Base-by-base conservation (phyloP, 2,797 vertebrate species). In the Spea hammondii region DNA sequence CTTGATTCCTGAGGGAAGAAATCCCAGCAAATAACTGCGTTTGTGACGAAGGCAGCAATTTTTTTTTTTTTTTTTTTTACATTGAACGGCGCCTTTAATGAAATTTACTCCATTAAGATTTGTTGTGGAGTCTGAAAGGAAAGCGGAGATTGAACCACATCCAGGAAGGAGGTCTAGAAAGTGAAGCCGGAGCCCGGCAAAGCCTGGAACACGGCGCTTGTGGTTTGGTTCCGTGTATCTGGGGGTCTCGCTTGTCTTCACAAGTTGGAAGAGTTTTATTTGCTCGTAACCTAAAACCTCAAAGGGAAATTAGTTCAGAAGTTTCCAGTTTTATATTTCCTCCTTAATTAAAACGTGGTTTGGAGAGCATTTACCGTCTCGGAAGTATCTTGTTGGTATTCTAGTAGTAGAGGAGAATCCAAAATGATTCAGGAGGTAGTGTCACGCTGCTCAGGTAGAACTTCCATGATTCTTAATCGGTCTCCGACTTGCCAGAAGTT, bases 161-260 rank as follows among this genome's bases (percentile, higher is more conserved):
- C 80, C 66, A 76, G 76, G 55, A 51, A 54, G 17, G 46, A 77
- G 57, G 47, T 44, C 13, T 51, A 60, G 54, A 47, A 77, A 32
- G 14, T 48, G 68, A 79, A 78, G 72, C 65, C 6, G 49, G 65
- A 82, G 62, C 55, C 65, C 70, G 17, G 53, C 11, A 7, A 53
- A 46, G 54, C 55, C 71, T 59, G 48, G 55, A 55, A n/a, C 64
- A 17, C 62, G 32, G 12, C 47, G 64, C 47, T 66, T 64, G 48
- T 32, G 77, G 81, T 72, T 75, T 17, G 17, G 32, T 60, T 76
- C 55, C 72, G 72, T 72, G 49, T 76, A 60, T 79, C 78, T 65
- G 32, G 69, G 49, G 62, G 1, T 54, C 67, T 64, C 8, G 14
- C 72, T 44, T 60, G 72, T 70, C 72, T 75, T 65, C 65, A 70